Percentiles rank a stretch among this genome's conserved stretches.
phyloP scores from a whole-genome alignment of 2,113 vertebrate species.

The Stictonetta naevosa region DNA sequence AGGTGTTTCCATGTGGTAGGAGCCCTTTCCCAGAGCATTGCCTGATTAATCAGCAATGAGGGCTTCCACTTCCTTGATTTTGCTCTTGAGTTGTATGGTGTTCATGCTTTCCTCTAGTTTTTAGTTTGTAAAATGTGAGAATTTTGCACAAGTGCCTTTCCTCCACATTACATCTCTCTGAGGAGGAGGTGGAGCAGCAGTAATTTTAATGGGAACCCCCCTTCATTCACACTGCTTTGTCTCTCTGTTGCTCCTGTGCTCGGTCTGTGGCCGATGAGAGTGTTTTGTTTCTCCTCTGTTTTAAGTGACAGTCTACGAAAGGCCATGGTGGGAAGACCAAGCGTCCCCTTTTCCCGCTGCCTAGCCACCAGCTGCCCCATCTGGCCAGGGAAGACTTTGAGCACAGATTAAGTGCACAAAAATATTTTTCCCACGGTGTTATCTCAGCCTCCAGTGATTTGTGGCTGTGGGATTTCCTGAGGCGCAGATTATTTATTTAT shows the following conservation, averaged over 20 bases:
- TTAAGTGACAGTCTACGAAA: background rate
- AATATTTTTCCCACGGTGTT: background rate
- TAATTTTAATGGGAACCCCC: background rate
- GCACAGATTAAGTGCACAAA: background rate
- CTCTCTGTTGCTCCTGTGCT: background rate
- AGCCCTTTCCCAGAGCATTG: background rate
- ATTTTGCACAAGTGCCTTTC: background rate
- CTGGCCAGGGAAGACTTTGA: background rate
- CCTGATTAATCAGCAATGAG: rapidly evolving
- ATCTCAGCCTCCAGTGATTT: background rate
- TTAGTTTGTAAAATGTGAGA: rapidly evolving
- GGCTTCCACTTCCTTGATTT: background rate
- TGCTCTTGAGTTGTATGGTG: background rate
- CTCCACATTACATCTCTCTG: background rate
- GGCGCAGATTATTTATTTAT: background rate
- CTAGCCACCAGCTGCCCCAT: rapidly evolving
- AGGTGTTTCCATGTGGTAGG: background rate
- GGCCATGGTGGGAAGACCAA: rapidly evolving
- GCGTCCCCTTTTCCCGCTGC: rapidly evolving
- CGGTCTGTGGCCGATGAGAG: background rate
- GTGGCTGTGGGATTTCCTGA: background rate
- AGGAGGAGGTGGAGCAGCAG: background rate
- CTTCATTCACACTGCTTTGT: background rate
- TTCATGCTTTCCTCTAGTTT: background rate
- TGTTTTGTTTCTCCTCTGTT: background rate